Conservation (phyloP, 35 echinoderm and acorn worm species). For the Hemicentrotus pulcherrimus region DNA sequence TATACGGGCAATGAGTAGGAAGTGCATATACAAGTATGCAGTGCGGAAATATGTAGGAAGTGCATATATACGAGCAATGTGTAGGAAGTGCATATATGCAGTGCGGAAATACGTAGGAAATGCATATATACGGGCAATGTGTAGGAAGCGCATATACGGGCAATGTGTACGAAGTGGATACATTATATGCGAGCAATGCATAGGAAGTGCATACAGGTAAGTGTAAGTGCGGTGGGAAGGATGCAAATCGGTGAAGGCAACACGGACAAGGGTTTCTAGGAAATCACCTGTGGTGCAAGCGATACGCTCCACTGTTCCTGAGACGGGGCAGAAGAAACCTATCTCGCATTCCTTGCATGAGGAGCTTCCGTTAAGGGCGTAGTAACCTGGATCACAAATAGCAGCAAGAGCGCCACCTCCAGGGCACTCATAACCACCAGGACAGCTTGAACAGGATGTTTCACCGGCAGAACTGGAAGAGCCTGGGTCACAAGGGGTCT, state of each 20-base stretch:
- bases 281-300: conserved; percentile 68
- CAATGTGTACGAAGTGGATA: too few species aligned
- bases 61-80: background rate
- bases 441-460: conserved; percentile 71
- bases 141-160: too few species aligned
- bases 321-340: conserved; percentile 83
- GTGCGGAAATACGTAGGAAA: background rate
- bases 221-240: background rate
- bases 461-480: conserved; percentile 71
- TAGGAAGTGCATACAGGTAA: background rate
- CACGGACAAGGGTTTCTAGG: background rate
- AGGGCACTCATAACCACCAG: conserved; percentile 85
- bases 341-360: conserved; percentile 70
- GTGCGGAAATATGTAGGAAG: too few species aligned
- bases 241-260: background rate
- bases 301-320: conserved; percentile 64
- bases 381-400: conserved; percentile 67
- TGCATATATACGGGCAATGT: too few species aligned
- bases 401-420: conserved; percentile 56
- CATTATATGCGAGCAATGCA: background rate
- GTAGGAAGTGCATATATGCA: background rate
- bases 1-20: background rate
- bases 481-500: conserved; percentile 69
- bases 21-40: too few species aligned
- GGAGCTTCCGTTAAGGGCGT: conserved; percentile 76